Percentiles rank a stretch among this genome's conserved stretches.
These are phyloP conservation scores for Arctopsyche grandis DNA, from an alignment of 1,140 invertebrate genomes.

Conservation along the genomic window DNA sequence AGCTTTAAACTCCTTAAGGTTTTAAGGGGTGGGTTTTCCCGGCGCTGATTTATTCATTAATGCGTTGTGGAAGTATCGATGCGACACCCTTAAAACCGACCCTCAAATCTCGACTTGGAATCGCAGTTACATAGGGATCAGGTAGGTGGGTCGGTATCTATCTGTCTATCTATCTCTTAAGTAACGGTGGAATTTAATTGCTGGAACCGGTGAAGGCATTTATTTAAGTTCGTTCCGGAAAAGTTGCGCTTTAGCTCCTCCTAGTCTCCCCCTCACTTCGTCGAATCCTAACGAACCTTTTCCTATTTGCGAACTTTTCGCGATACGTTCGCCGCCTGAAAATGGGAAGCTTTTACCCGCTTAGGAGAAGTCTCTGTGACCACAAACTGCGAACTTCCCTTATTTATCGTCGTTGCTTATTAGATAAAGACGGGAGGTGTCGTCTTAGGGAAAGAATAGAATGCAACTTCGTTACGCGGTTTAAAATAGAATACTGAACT, in stretches of 20 bases:
- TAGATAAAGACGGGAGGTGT: conserved; percentile 48
- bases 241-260: conserved; percentile 25
- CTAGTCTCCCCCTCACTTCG: conserved; percentile 25
- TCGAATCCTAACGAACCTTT: conserved; percentile 53
- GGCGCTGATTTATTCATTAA: conserved; percentile 54
- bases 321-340: conserved; percentile 49
- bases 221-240: conserved; percentile 51
- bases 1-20: conserved; percentile 25
- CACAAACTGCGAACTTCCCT: conserved; percentile 50
- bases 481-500: background rate
- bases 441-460: conserved; percentile 3
- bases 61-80: conserved; percentile 44
- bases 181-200: conserved; percentile 54
- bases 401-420: conserved; percentile 52
- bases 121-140: conserved; percentile 43
- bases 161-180: conserved; percentile 25
- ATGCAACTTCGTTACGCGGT: background rate
- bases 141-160: conserved; percentile 29
- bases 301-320: conserved; percentile 53
- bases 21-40: background rate
- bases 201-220: conserved; percentile 52
- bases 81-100: conserved; percentile 20
- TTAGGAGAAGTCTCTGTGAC: conserved; percentile 33
- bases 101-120: conserved; percentile 46
- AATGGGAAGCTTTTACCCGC: conserved; percentile 40